Conservation (phyloP, 2,888 invertebrate genomes). For the Tenthredo livida region DNA sequence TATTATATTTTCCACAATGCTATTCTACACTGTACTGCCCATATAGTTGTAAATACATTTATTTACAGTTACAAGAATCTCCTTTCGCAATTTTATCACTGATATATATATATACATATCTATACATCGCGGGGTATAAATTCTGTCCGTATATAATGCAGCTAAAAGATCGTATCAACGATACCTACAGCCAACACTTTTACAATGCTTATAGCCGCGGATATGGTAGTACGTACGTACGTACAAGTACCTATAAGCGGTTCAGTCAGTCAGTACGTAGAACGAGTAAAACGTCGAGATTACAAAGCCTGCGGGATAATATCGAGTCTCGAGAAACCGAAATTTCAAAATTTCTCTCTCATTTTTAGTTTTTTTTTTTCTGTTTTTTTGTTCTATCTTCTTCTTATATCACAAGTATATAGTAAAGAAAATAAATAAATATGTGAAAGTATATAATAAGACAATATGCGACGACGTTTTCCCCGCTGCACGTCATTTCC, state of each 20-base stretch:
- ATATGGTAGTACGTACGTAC: background rate
- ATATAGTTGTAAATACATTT: background rate
- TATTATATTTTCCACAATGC: no score
- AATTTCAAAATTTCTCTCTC: no score
- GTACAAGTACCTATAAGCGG: no score
- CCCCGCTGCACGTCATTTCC: background rate
- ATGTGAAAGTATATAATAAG: background rate
- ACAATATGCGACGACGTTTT: background rate
- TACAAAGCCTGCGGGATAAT: background rate
- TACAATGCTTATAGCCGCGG: background rate
- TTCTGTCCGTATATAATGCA: background rate
- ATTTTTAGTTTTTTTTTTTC: background rate
- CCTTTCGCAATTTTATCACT: background rate
- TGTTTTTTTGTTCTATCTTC: background rate
- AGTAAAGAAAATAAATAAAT: background rate
- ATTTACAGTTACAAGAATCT: constrained; percentile 8
- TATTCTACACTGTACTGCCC: background rate
- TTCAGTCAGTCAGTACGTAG: no score
- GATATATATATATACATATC: no score
- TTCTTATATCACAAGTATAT: background rate
- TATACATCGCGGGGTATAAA: background rate
- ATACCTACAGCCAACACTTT: background rate
- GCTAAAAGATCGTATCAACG: background rate
- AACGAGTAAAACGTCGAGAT: background rate
- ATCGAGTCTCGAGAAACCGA: no score